Evolutionary conservation across 2,888 invertebrate species (phyloP).

Genomic region (Pachydiplax longipennis): DNA sequence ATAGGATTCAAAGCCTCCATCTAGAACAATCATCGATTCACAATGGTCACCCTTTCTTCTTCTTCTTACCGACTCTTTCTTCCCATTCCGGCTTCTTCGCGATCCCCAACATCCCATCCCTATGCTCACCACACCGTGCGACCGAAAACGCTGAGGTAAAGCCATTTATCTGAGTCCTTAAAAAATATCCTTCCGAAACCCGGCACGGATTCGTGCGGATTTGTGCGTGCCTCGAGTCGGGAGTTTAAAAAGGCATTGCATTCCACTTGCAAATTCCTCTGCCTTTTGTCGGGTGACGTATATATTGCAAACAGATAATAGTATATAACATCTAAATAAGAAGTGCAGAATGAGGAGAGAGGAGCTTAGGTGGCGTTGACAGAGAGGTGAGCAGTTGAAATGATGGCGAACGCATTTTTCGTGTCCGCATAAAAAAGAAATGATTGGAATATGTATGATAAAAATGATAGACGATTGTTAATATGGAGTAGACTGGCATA

Average conservation of each 20-base stretch:
- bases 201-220: not conserved
- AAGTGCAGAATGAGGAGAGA: conserved; percentile 6
- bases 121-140: not conserved
- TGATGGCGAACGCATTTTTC: not conserved
- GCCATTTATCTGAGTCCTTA: conserved; percentile 42
- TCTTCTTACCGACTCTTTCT: not conserved
- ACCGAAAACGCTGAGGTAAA: conserved; percentile 24
- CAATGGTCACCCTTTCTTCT: conserved; percentile 14
- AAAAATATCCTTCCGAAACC: conserved; percentile 26
- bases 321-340: conserved; percentile 43
- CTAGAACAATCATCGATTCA: conserved; percentile 26
- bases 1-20: not conserved
- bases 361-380: not conserved
- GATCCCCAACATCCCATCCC: not conserved
- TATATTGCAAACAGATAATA: conserved; percentile 40
- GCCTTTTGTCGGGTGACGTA: conserved; percentile 10
- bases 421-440: not conserved
- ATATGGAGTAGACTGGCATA: no score
- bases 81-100: not conserved
- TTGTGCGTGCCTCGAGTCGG: not conserved
- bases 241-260: conserved; percentile 37
- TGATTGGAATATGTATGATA: not conserved
- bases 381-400: not conserved
- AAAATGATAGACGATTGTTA: not conserved
- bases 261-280: conserved; percentile 6